Conservation (phyloP, 2,113 vertebrate species). For the Diadophis punctatus region DNA sequence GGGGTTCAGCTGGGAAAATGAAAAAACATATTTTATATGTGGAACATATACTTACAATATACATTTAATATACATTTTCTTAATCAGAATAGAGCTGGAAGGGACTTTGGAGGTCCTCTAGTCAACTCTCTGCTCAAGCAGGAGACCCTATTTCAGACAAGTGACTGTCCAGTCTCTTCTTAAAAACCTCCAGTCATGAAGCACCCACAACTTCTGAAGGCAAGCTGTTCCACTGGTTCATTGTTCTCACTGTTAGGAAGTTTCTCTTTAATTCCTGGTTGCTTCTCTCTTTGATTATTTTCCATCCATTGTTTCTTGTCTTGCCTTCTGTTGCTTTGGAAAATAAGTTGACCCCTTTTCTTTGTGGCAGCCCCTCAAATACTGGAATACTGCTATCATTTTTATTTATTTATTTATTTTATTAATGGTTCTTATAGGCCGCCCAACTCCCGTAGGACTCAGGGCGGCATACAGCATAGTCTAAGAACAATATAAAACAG, state of each 20-base stretch:
- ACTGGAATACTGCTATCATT: background rate
- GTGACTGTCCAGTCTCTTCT: too few relatives aligned
- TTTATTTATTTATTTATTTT: too few relatives aligned
- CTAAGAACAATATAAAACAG: too few relatives aligned
- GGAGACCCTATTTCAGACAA: too few relatives aligned
- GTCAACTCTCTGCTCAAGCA: background rate
- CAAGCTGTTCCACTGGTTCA: too few relatives aligned
- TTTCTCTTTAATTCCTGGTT: background rate
- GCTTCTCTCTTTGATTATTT: background rate
- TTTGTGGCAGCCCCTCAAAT: background rate
- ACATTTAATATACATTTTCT: background rate
- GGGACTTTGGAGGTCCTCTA: background rate
- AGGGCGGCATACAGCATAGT: too few relatives aligned
- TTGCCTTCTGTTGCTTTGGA: background rate
- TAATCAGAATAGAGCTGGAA: background rate
- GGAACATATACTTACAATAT: background rate
- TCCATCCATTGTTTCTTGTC: background rate
- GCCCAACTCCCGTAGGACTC: too few relatives aligned
- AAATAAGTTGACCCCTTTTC: background rate
- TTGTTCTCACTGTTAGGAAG: background rate
- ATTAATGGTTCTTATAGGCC: too few relatives aligned
- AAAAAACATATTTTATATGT: background rate
- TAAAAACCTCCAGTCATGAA: too few relatives aligned
- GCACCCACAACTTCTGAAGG: too few relatives aligned
- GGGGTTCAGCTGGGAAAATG: background rate